Percentiles rank a stretch among this genome's conserved stretches.
Conservation (phyloP, 1,140 invertebrate genomes). For the Cherax destructor region DNA sequence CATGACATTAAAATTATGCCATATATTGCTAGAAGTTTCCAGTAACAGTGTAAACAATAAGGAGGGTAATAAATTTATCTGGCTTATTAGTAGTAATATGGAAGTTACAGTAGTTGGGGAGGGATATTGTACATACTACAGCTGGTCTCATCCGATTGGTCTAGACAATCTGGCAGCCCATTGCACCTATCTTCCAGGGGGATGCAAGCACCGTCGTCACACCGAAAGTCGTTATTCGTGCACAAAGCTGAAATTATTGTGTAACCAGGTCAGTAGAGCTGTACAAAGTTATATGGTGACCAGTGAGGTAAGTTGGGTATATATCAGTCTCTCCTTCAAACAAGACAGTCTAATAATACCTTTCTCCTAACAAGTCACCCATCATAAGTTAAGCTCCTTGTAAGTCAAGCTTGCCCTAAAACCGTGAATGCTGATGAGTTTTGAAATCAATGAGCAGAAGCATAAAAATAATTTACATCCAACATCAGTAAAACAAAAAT, state of each 20-base stretch:
- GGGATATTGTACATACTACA: constrained; percentile 79
- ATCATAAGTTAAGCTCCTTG: neutral
- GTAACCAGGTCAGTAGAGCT: constrained; percentile 58
- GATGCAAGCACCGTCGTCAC: constrained; percentile 75
- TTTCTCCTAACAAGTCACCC: constrained; percentile 26
- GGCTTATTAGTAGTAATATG: neutral
- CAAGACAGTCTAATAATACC: constrained; percentile 2
- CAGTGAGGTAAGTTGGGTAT: constrained; percentile 9
- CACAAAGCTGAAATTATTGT: constrained; percentile 70
- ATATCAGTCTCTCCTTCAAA: neutral
- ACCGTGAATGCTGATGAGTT: constrained; percentile 32
- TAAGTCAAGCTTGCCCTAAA: constrained; percentile 36
- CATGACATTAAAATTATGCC: too few relatives aligned
- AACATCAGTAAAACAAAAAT: neutral
- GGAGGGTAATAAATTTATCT: too few relatives aligned
- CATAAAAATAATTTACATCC: neutral
- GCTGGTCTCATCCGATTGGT: constrained; percentile 83
- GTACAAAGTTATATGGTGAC: neutral
- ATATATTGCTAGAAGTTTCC: too few relatives aligned
- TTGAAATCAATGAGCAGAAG: neutral
- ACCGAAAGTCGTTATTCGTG: constrained; percentile 72
- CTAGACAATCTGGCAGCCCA: constrained; percentile 82
- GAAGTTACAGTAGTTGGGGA: constrained; percentile 9
- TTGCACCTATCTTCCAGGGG: constrained; percentile 77
- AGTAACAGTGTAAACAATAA: too few relatives aligned